Base-by-base conservation (phyloP, 2,888 invertebrate species). In the Sphaeridia pumilis region DNA sequence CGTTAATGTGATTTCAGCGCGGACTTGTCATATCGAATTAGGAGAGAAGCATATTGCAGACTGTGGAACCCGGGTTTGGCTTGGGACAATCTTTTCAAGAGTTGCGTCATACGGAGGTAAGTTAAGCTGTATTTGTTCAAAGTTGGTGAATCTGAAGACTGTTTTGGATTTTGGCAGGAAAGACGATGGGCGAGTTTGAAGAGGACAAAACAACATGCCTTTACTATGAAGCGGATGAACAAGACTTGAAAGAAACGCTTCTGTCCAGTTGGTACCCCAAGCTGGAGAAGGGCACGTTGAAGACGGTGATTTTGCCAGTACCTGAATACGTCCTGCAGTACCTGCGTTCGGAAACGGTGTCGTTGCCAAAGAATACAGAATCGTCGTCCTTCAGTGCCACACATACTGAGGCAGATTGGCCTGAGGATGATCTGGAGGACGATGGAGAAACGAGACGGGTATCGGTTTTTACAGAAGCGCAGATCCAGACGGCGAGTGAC, bases 311-410 rank as follows among this genome's bases (percentile, higher is more conserved):
- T 21, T 24, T 78, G 26, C 67, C 70, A 4, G 63, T 78, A n/a
- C 74, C 77, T 2, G 66, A 71, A 3, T 71, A 75, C 44, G 73
- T 78, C 54, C 58, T 75, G 2, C 69, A 72, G 27, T 79, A 78
- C 64, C 66, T 79, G 10, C 70, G 53, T 24, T 47, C 55, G 12
- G 52, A 55, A 24, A 46, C 50, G 27, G 49, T 57, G 51, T 45
- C 50, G 10, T 49, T 59, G 38, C 59, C 59, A 1, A 31, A 52
- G 24, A 47, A 57, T 45, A 59, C 59, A 21, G 54, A 54, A 35
- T 57, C 59, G 1, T 52, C 52, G 12, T 49, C 49, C 2, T 49
- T 49, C 27, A 47, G 38, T n/a, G 47, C 35, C 14, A 22, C 20
- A 31, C 12, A 21, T 24, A n/a, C n/a, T n/a, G n/a, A n/a, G n/a